Evolutionary conservation across 2,888 invertebrate genomes (phyloP).

Genomic region (Philereme transversata): DNA sequence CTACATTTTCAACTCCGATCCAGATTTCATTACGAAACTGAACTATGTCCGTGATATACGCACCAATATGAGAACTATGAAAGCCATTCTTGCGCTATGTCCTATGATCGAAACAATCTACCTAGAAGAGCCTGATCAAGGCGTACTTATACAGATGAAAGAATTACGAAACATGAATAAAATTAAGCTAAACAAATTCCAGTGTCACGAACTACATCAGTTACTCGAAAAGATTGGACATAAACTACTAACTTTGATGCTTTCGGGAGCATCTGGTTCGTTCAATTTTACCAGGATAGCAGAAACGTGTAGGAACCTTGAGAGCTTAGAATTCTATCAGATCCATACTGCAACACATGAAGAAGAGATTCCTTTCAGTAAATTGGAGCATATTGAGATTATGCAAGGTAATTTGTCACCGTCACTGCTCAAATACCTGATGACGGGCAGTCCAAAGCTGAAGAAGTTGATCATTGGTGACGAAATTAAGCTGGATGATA

Average conservation of each 20-base stretch:
- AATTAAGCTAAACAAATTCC: slow-evolving; percentile 86
- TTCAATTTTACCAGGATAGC: slow-evolving; percentile 85
- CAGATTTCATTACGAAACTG: slow-evolving; percentile 84
- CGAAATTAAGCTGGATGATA: slow-evolving; percentile 86
- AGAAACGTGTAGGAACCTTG: slow-evolving; percentile 83
- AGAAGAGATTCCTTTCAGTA: slow-evolving; percentile 83
- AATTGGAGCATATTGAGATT: slow-evolving; percentile 86
- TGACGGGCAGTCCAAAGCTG: slow-evolving; percentile 84
- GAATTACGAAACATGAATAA: slow-evolving; percentile 78
- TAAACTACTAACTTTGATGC: slow-evolving; percentile 81
- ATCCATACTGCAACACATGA: slow-evolving; percentile 85
- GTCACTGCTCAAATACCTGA: slow-evolving; percentile 83
- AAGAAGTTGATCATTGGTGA: slow-evolving; percentile 87
- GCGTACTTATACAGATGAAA: slow-evolving; percentile 78
- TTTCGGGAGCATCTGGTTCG: slow-evolving; percentile 83
- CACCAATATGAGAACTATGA: slow-evolving; percentile 84
- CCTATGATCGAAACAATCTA: slow-evolving; percentile 86
- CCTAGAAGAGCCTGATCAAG: slow-evolving; percentile 85
- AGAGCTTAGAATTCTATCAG: slow-evolving; percentile 87
- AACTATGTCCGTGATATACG: slow-evolving; percentile 87
- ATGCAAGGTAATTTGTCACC: slow-evolving; percentile 86
- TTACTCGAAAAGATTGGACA: slow-evolving; percentile 82
- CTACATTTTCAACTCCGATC: slow-evolving; percentile 79
- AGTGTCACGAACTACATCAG: slow-evolving; percentile 84
- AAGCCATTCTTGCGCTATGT: slow-evolving; percentile 85